Conservation (phyloP, 2,797 vertebrate genomes). For the Mallotus villosus region DNA sequence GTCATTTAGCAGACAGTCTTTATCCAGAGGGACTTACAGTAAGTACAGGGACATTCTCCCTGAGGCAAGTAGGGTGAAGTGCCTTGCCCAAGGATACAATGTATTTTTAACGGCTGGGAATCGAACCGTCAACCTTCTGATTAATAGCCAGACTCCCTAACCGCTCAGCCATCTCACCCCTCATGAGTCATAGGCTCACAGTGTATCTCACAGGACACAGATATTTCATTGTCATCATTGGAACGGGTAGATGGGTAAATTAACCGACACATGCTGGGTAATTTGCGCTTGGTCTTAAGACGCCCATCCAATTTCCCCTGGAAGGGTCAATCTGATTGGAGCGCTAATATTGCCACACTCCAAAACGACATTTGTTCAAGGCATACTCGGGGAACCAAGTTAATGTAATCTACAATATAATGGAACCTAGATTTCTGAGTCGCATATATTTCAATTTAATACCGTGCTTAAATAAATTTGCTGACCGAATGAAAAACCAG, state of each 20-base stretch:
- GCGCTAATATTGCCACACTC: conserved; percentile 45
- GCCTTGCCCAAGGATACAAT: too few relatives aligned
- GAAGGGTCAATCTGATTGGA: conserved; percentile 40
- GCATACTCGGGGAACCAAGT: not conserved
- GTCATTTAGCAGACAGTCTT: too few relatives aligned
- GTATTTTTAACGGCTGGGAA: too few relatives aligned
- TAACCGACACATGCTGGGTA: conserved; percentile 1
- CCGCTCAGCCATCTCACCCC: too few relatives aligned
- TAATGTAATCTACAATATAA: too few relatives aligned
- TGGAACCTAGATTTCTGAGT: conserved; percentile 20
- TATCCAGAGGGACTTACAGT: too few relatives aligned
- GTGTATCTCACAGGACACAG: conserved; percentile 33
- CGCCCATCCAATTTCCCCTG: not conserved
- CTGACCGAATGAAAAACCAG: conserved; percentile 57
- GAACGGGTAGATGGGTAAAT: too few relatives aligned
- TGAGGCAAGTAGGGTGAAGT: too few relatives aligned
- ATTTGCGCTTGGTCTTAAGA: not conserved
- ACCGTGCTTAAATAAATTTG: conserved; percentile 34
- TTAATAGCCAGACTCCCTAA: too few relatives aligned
- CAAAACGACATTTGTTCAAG: conserved; percentile 45
- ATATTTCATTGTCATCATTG: conserved; percentile 18
- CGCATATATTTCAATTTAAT: conserved; percentile 39
- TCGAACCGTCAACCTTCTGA: too few relatives aligned
- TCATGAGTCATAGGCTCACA: not conserved
- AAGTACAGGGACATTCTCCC: too few relatives aligned